These are phyloP conservation scores for Steinernema feltiae DNA, from an alignment of 1,140 invertebrate genomes.

Conservation along the genomic window DNA sequence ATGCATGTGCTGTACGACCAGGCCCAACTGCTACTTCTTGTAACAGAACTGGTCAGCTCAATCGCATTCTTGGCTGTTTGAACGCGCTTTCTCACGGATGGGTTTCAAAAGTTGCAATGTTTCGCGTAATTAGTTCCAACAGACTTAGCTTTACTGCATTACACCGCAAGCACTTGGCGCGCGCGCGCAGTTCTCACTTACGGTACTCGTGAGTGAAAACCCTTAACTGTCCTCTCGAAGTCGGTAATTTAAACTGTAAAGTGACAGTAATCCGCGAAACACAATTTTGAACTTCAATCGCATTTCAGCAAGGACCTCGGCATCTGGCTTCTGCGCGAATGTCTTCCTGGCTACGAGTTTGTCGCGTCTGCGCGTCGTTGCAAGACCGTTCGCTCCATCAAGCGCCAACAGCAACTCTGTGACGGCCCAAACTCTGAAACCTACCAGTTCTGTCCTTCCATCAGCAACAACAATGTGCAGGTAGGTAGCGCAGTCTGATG, in stretches of 20 bases:
- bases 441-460: constrained; percentile 48
- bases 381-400: constrained; percentile 46
- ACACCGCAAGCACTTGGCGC: constrained; percentile 12
- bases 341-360: constrained; percentile 50
- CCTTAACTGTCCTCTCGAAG: neutral
- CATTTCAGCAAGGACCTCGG: constrained; percentile 50
- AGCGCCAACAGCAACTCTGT: constrained; percentile 51
- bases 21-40: too few species aligned
- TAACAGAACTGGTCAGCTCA: too few species aligned
- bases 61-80: too few species aligned
- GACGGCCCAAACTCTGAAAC: constrained; percentile 40
- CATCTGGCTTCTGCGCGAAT: constrained; percentile 52
- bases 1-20: too few species aligned
- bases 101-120: too few species aligned
- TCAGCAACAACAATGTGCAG: constrained; percentile 22
- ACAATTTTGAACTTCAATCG: too few species aligned
- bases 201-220: constrained; percentile 8
- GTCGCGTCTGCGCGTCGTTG: constrained; percentile 51
- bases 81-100: too few species aligned
- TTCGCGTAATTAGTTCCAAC: too few species aligned
- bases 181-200: neutral
- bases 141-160: neutral
- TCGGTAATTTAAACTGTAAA: constrained; percentile 13
- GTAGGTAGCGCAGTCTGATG: too few species aligned
- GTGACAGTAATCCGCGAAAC: constrained; percentile 12